phyloP scores from a whole-genome alignment of 2,888 invertebrate species.

The Ommatoiulus sabulosus region DNA sequence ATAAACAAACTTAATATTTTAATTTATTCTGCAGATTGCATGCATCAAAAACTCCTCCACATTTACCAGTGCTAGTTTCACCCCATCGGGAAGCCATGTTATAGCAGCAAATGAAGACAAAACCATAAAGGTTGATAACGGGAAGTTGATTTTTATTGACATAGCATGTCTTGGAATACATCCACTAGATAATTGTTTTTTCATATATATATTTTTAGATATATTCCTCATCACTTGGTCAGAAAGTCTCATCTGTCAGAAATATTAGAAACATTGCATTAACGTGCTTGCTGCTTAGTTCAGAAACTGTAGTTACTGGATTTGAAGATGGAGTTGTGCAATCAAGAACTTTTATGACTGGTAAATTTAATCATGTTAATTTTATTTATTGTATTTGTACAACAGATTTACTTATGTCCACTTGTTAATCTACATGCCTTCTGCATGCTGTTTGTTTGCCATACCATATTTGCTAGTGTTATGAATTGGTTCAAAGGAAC shows the following conservation, averaged over 20 bases:
- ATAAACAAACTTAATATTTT: not conserved
- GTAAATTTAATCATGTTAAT: not conserved
- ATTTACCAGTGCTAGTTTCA: constrained; percentile 37
- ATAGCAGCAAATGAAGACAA: not conserved
- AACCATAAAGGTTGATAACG: constrained; percentile 18
- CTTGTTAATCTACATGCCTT: no score
- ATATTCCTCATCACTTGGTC: constrained; percentile 48
- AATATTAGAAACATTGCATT: constrained; percentile 25
- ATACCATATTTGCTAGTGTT: no score
- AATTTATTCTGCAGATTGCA: constrained; percentile 42
- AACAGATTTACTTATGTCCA: no score
- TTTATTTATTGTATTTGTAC: not conserved
- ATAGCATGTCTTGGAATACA: not conserved
- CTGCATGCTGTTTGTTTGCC: no score
- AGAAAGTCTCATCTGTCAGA: not conserved
- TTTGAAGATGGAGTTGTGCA: constrained; percentile 53
- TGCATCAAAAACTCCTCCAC: not conserved
- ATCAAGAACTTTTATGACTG: not conserved
- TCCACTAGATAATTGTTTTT: constrained; percentile 27
- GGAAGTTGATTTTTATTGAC: not conserved
- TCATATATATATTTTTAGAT: constrained; percentile 33
- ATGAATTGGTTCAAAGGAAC: no score
- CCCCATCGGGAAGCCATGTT: constrained; percentile 44
- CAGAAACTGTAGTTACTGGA: constrained; percentile 37
- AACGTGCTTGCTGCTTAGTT: not conserved